Evolutionary conservation across 2,888 invertebrate species (phyloP), one percentile per base, ranked within the genome.

Genomic region (Cancer borealis): DNA sequence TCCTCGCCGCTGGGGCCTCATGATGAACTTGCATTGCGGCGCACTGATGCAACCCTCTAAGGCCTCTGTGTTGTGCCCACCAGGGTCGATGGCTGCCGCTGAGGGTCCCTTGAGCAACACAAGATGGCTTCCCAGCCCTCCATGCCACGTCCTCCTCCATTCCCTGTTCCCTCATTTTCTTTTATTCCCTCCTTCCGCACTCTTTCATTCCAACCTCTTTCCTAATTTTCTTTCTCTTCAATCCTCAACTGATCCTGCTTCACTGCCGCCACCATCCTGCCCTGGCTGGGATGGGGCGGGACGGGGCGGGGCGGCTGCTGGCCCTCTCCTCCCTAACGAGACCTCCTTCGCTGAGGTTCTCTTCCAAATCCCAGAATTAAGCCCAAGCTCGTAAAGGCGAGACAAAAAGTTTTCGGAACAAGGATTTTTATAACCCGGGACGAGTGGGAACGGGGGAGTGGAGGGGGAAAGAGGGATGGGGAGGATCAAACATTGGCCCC

Each of bases 281-380:
- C 12, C n/a, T 30, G 26, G n/a, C 12, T 39, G 39, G 39, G 39
- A 39, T 39, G 39, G 30, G 26, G n/a, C n/a, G 47, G 88, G 46
- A 21, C 17, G n/a, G 46, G 89, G 46, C 10, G 89, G 89, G 89
- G 47, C 39, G 84, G 84, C 4, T 84, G 84, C 84, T 30, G 84
- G 84, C 84, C 30, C 39, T 17, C 39, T 3, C 39, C 39, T 3
- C 84, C 17, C 39, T 84, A 84, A 84, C 84, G 84, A 84, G 84
- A 39, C 39, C 84, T 66, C 66, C n/a, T 84, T 84, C 84, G 84
- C 84, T 39, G 84, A 73, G 84, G 14, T 84, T 84, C 84, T 84
- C 84, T 84, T 84, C 66, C 39, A 84, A 84, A 84, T 84, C 84
- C 84, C 84, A 84, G 84, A 84, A 84, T 84, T 84, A 84, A 84